phyloP scores from a whole-genome alignment of 2,888 invertebrate species.

The Pterobdella sp. region DNA sequence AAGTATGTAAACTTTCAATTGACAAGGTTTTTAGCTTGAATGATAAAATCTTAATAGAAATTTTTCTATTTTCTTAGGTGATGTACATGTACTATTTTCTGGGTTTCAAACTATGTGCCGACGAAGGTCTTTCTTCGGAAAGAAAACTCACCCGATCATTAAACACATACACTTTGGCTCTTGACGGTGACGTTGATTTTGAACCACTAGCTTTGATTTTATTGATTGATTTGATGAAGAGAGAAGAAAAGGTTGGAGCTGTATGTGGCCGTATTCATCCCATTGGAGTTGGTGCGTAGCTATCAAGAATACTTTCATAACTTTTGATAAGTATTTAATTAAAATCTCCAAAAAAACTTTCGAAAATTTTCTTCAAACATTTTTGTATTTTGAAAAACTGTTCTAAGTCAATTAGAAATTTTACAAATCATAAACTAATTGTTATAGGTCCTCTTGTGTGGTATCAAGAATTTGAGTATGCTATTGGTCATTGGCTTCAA shows the following conservation, averaged over 20 bases:
- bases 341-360: not conserved
- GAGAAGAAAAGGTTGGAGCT: slow-evolving; percentile 86
- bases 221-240: slow-evolving; percentile 93
- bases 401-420: too few relatives aligned
- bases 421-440: too few relatives aligned
- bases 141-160: slow-evolving; percentile 14
- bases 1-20: slow-evolving; percentile 26
- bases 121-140: slow-evolving; percentile 6
- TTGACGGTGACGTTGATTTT: slow-evolving; percentile 96
- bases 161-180: slow-evolving; percentile 86
- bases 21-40: not conserved
- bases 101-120: slow-evolving; percentile 86
- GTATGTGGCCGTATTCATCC: slow-evolving; percentile 98
- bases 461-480: slow-evolving; percentile 83
- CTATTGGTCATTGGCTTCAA: slow-evolving; percentile 84
- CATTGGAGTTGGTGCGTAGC: slow-evolving; percentile 67
- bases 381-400: too few relatives aligned
- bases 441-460: slow-evolving; percentile 69
- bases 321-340: not conserved
- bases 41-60: too few relatives aligned
- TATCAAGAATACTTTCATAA: not conserved
- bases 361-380: not conserved
- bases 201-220: slow-evolving; percentile 87
- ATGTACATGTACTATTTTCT: slow-evolving; percentile 99
- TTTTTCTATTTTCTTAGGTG: too few relatives aligned